Evolutionary conservation across 2,113 vertebrate species (phyloP).

Genomic region (Calidris pugnax): DNA sequence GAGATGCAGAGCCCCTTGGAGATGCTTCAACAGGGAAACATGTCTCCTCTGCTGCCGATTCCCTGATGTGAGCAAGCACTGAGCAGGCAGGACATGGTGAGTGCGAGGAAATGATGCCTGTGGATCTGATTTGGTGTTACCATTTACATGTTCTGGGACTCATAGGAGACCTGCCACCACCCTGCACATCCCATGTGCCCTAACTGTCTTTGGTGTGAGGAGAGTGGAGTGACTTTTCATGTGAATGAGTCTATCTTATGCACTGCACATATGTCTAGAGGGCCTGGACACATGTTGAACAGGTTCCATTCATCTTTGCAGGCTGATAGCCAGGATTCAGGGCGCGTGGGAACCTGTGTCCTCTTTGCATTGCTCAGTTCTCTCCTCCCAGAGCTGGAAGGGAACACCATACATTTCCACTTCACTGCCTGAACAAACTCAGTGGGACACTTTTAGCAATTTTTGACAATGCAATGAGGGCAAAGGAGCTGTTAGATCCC

Average conservation of each 20-base stretch:
- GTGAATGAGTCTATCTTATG: neutral
- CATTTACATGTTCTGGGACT: neutral
- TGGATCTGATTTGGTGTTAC: neutral
- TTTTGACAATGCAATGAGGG: neutral
- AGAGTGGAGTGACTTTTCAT: neutral
- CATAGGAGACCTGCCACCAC: neutral
- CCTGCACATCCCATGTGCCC: neutral
- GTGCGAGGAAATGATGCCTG: accelerated
- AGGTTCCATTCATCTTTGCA: neutral
- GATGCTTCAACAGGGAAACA: accelerated
- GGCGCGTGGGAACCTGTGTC: neutral
- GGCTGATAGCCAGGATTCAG: neutral
- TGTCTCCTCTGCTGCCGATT: neutral
- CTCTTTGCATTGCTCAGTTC: neutral
- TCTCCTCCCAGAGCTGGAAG: neutral
- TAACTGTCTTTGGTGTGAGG: neutral
- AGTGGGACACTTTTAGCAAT: neutral
- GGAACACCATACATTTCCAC: neutral
- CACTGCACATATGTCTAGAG: neutral
- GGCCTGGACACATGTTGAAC: neutral
- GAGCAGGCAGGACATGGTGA: neutral
- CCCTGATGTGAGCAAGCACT: neutral
- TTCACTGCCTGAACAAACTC: neutral
- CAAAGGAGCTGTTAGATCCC: neutral
- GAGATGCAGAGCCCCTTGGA: neutral